Evolutionary conservation across 2,888 invertebrate genomes (phyloP).

Genomic region (Orthonevra nobilis): DNA sequence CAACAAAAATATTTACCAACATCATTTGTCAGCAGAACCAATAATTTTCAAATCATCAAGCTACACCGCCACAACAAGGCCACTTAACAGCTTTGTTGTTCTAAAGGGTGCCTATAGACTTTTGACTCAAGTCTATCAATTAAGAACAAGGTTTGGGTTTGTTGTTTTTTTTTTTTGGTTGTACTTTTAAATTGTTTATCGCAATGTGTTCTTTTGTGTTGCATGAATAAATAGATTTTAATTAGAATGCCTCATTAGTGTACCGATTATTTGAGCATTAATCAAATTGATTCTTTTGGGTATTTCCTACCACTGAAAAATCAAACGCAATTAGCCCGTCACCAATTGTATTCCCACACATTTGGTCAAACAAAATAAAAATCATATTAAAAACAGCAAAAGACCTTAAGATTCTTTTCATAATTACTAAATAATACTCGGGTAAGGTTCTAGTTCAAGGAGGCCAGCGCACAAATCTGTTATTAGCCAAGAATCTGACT

Average conservation of each 20-base stretch:
- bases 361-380: not conserved
- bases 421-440: too few species aligned
- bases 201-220: not conserved
- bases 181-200: too few species aligned
- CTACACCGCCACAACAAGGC: too few species aligned
- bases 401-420: too few species aligned
- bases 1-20: too few species aligned
- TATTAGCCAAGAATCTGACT: not conserved
- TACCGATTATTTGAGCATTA: constrained; percentile 1
- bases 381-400: not conserved
- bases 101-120: too few species aligned
- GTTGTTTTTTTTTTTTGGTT: too few species aligned
- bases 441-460: constrained; percentile 45
- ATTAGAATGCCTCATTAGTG: not conserved
- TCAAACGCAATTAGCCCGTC: not conserved
- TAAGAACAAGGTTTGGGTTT: not conserved
- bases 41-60: too few species aligned
- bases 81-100: too few species aligned
- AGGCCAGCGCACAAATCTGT: not conserved
- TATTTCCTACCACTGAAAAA: not conserved
- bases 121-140: constrained; percentile 4
- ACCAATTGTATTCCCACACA: too few species aligned
- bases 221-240: not conserved
- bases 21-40: too few species aligned
- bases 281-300: not conserved